Base-by-base conservation (phyloP, 1,140 invertebrate genomes). In the Eriosoma lanigerum region DNA sequence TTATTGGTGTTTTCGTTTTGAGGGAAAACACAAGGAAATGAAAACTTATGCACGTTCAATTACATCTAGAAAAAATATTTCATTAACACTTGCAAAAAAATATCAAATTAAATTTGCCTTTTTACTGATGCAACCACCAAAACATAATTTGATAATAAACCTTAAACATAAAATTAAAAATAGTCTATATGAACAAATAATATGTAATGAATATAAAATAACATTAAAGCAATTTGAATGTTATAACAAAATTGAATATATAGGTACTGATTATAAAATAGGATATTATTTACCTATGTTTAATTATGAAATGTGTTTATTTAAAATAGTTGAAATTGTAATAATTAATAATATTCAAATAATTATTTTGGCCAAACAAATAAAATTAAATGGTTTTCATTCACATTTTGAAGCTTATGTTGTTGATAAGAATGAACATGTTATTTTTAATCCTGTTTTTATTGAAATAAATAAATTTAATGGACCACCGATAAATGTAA, bases 61-160 rank as follows among this genome's bases (percentile, higher is more conserved):
- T 19, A 54, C 52, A n/a, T n/a, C 52, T n/a, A 54, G 52, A n/a
- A 54, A 54, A 54, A 54, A 54, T 54, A 54, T 54, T 3, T 38
- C 32, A 54, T n/a, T 54, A 54, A 54, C 19, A 9, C 52, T 54
- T 54, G 8, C 32, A 38, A 54, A 54, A 54, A 54, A 54, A 54
- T 54, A n/a, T 54, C 52, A 54, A 54, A 54, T n/a, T 54, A 54
- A 54, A 54, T 54, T 54, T 54, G 52, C 52, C 52, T 54, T 19
- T 54, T 17, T 54, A n/a, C 52, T 54, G 5, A 54, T 54, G 19
- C 52, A 54, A n/a, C 19, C 52, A 54, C n/a, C 6, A n/a, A 54
- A 54, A 54, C 19, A 54, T n/a, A n/a, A 54, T 54, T 54, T n/a
- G 9, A n/a, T n/a, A 54, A n/a, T 54, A n/a, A 54, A 54, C n/a